A percentile compares a stretch with the other conserved stretches of the same genome.
These are phyloP conservation scores for Oenanthe oenanthe DNA, from an alignment of 2,113 vertebrate genomes.

Conservation along the genomic window DNA sequence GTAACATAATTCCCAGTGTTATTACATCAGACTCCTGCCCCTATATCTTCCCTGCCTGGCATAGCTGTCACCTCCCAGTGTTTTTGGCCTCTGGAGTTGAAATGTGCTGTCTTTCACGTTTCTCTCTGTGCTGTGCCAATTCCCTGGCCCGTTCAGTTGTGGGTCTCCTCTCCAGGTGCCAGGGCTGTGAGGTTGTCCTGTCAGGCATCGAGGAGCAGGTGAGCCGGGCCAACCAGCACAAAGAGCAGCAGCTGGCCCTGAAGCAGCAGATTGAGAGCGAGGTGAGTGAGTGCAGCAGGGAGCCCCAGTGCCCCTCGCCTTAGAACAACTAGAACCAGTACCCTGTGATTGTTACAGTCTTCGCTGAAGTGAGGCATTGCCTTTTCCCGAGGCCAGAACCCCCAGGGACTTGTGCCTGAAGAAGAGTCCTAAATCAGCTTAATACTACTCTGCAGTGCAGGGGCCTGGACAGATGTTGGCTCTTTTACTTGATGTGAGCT, in stretches of 20 bases:
- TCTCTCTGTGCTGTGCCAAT: not conserved
- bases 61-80: not conserved
- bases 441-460: not conserved
- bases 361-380: not conserved
- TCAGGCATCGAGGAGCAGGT: slow-evolving; percentile 96
- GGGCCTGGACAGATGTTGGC: not conserved
- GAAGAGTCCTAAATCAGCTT: not conserved
- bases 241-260: slow-evolving; percentile 92
- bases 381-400: not conserved
- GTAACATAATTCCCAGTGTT: rapidly evolving
- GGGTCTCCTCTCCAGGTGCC: slow-evolving; percentile 80
- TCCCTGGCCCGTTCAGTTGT: not conserved
- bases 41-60: not conserved
- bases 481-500: not conserved
- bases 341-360: not conserved
- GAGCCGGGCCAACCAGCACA: slow-evolving; percentile 92
- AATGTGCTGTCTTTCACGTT: not conserved
- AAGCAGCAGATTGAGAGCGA: slow-evolving; percentile 97
- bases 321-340: not conserved
- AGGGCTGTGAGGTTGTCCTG: slow-evolving; percentile 92
- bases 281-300: slow-evolving; percentile 71
- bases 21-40: not conserved
- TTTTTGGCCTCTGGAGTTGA: not conserved
- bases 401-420: not conserved
- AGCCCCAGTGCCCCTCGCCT: not conserved